Conservation (phyloP, 1,140 invertebrate species). For the Plutomurus gul region DNA sequence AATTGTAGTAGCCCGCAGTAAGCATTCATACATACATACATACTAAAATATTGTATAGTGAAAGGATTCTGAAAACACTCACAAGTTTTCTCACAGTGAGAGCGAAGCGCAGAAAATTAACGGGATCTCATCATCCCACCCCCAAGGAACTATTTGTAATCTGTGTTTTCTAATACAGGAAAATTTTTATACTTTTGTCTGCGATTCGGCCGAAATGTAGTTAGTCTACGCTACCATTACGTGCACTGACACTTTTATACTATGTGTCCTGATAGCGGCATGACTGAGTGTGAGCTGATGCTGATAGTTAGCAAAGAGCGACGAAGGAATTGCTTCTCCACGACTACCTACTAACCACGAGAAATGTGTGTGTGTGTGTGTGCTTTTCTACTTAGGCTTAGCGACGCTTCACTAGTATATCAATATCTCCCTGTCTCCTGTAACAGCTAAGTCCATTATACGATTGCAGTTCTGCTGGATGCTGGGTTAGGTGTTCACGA, state of each 20-base stretch:
- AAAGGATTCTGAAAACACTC: too few relatives aligned
- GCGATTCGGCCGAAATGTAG: background rate
- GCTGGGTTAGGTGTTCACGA: too few relatives aligned
- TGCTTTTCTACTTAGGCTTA: too few relatives aligned
- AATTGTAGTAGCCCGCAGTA: background rate
- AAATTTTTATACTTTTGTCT: background rate
- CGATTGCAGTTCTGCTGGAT: too few relatives aligned
- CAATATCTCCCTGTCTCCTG: too few relatives aligned
- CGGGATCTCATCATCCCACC: background rate
- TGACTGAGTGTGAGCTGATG: background rate
- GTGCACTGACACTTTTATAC: background rate
- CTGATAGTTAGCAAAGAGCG: background rate
- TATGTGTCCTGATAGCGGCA: background rate
- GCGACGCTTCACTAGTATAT: too few relatives aligned
- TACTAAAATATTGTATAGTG: too few relatives aligned
- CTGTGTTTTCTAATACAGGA: background rate
- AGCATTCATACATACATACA: too few relatives aligned
- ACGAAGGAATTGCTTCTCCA: background rate
- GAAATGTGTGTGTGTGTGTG: background rate
- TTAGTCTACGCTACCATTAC: background rate
- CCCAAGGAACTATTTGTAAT: background rate
- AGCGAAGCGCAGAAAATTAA: background rate
- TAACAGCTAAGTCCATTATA: too few relatives aligned
- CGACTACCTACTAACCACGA: too few relatives aligned
- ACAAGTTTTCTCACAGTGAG: background rate